Evolutionary conservation across 2,113 vertebrate species (phyloP).

Genomic region (Saccopteryx bilineata): DNA sequence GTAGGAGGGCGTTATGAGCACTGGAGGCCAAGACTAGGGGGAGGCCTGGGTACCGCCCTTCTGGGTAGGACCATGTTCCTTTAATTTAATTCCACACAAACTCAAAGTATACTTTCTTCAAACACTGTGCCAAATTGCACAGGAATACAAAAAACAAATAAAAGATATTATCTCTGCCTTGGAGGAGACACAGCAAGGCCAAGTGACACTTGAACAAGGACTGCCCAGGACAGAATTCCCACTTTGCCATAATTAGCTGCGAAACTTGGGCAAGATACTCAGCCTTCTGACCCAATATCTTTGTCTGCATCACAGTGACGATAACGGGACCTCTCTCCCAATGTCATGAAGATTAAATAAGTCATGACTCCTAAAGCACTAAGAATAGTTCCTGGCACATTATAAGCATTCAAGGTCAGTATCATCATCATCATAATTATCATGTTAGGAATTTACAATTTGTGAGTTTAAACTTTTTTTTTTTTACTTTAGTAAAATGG

Average conservation of each 20-base stretch:
- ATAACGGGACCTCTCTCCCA: background rate
- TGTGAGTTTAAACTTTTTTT: background rate
- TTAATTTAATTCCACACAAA: background rate
- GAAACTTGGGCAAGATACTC: background rate
- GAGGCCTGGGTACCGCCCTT: background rate
- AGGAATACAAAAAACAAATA: background rate
- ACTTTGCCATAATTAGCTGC: background rate
- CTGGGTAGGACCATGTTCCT: background rate
- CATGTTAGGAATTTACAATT: background rate
- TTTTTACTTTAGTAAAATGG: constrained; percentile 9
- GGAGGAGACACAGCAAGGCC: background rate
- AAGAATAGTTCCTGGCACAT: background rate
- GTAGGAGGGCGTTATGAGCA: background rate
- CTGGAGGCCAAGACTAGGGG: background rate
- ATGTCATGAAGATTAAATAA: background rate
- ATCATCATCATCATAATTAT: background rate
- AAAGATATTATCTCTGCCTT: constrained; percentile 16
- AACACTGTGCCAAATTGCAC: background rate
- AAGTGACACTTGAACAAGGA: background rate
- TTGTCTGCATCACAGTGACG: background rate
- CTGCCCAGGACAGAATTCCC: background rate
- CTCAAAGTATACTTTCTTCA: background rate
- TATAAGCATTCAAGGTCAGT: background rate
- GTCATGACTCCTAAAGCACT: background rate
- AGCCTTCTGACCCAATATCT: background rate